These are phyloP conservation scores for Cephalotes varians DNA, from an alignment of 2,888 invertebrate genomes.

Conservation along the genomic window DNA sequence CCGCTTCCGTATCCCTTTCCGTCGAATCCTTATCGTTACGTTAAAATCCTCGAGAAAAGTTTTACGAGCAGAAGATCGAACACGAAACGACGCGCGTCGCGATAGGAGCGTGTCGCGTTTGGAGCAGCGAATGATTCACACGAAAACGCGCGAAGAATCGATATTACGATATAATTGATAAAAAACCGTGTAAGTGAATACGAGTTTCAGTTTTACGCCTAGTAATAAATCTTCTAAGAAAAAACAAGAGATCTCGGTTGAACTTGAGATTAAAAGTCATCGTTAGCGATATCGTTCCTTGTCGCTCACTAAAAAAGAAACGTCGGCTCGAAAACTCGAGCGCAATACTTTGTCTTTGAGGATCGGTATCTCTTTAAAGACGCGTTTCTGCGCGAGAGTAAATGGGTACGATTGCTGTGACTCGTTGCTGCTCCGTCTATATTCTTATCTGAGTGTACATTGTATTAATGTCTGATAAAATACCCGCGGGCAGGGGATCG, in stretches of 20 bases:
- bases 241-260: neutral
- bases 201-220: neutral
- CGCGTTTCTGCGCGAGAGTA: neutral
- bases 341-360: neutral
- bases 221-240: neutral
- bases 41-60: constrained; percentile 56
- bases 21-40: constrained; percentile 84
- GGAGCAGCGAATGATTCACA: neutral
- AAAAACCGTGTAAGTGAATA: neutral
- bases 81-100: neutral
- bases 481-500: constrained; percentile 20
- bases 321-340: neutral
- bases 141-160: neutral
- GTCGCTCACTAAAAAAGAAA: neutral
- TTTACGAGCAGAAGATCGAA: constrained; percentile 13
- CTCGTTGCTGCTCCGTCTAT: constrained; percentile 29
- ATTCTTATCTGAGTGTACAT: constrained; percentile 23
- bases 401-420: neutral
- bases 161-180: neutral
- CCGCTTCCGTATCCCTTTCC: constrained; percentile 84
- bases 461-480: constrained; percentile 17
- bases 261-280: neutral
- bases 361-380: neutral
- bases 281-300: neutral
- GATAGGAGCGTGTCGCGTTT: neutral